These are phyloP conservation scores for Perccottus glenii DNA, from an alignment of 2,113 vertebrate genomes.

Conservation along the genomic window DNA sequence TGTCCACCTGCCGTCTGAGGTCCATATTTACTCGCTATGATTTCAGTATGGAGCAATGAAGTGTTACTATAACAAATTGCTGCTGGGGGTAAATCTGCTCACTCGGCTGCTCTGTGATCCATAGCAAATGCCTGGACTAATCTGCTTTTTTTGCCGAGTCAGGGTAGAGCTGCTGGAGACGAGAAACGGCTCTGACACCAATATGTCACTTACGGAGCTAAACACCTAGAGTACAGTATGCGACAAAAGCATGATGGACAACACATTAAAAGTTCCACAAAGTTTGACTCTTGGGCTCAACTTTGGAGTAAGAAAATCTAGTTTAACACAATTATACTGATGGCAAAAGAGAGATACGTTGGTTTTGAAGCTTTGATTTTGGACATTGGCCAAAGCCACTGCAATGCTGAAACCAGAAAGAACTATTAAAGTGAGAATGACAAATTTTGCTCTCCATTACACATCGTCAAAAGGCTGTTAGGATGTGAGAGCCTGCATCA, in stretches of 20 bases:
- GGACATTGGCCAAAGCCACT: too few species aligned
- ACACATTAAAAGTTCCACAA: neutral
- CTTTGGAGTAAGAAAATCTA: neutral
- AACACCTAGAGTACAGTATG: conserved; percentile 13
- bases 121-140: conserved; percentile 48
- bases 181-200: conserved; percentile 52
- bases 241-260: neutral
- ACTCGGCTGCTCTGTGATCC: conserved; percentile 50
- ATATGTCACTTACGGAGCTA: conserved; percentile 48
- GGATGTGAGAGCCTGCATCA: too few species aligned
- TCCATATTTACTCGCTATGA: conserved; percentile 1
- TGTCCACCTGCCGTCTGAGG: conserved; percentile 4
- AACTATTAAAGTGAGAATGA: too few species aligned
- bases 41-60: conserved; percentile 3
- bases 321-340: conserved; percentile 1
- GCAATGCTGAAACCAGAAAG: too few species aligned
- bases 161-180: conserved; percentile 40
- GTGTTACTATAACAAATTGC: conserved; percentile 22
- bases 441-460: too few species aligned
- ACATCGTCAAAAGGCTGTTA: too few species aligned
- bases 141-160: conserved; percentile 41
- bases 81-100: conserved; percentile 36
- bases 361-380: too few species aligned
- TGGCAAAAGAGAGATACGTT: too few species aligned
- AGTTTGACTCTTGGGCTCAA: neutral